phyloP scores from a whole-genome alignment of 2,113 vertebrate genomes.

The Apodemus speciosus region DNA sequence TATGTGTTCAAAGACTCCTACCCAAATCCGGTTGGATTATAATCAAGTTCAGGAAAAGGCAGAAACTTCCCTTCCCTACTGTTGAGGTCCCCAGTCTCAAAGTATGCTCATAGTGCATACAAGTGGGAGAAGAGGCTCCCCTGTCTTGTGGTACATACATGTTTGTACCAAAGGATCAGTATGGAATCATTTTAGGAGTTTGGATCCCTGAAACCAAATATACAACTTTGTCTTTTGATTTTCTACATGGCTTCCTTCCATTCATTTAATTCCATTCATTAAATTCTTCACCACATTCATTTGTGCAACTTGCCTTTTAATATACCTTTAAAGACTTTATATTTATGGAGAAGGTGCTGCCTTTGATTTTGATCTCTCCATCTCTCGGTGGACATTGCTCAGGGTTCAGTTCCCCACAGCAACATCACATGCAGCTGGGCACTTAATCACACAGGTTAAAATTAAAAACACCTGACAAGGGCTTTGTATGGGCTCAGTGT shows the following conservation, averaged over 20 bases:
- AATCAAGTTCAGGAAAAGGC: slow-evolving; percentile 8
- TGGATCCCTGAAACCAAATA: neutral
- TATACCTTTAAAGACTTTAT: neutral
- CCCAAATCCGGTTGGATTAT: neutral
- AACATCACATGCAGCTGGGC: too few species aligned
- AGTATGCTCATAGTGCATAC: neutral
- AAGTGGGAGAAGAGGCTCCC: neutral
- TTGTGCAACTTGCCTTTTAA: neutral
- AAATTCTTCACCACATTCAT: neutral
- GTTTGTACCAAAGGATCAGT: neutral
- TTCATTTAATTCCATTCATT: neutral
- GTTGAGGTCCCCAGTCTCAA: neutral
- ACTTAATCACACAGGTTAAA: neutral
- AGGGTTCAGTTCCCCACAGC: neutral
- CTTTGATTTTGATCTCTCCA: neutral
- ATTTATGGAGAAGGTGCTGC: too few species aligned
- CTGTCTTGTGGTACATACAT: neutral
- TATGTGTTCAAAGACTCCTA: neutral
- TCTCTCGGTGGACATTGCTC: neutral
- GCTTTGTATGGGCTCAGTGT: too few species aligned
- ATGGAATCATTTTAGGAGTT: neutral
- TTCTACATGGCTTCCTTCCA: neutral
- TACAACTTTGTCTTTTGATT: neutral
- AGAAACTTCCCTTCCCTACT: neutral
- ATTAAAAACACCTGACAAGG: too few species aligned